Evolutionary conservation across 2,113 vertebrate species (phyloP).

Genomic region (Gadus macrocephalus): DNA sequence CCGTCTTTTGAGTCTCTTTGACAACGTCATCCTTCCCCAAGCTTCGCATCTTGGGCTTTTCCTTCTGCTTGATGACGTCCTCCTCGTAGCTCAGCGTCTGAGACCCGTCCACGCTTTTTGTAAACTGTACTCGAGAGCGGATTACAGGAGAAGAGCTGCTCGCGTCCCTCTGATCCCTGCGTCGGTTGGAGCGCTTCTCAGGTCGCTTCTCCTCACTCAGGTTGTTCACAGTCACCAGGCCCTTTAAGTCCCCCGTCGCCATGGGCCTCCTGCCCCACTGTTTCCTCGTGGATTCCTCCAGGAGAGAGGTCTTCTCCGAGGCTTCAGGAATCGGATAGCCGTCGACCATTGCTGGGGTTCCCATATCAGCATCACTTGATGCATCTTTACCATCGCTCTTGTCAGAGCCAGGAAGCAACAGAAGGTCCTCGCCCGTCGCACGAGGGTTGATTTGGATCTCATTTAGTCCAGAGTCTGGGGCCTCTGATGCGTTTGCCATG

Average conservation of each 20-base stretch:
- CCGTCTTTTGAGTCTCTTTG: not conserved
- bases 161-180: not conserved
- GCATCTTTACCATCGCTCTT: too few species aligned
- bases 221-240: not conserved
- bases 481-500: not conserved
- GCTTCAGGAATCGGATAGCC: not conserved
- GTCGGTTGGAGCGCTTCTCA: not conserved
- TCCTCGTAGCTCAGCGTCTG: conserved; percentile 60
- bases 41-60: not conserved
- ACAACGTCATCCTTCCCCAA: not conserved
- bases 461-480: not conserved
- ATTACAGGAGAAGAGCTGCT: conserved; percentile 1
- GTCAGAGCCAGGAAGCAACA: too few species aligned
- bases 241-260: not conserved
- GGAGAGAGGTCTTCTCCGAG: not conserved
- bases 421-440: too few species aligned
- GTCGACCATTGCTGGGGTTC: not conserved
- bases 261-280: conserved; percentile 1
- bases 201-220: not conserved
- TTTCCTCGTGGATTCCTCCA: conserved; percentile 7
- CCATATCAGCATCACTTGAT: too few species aligned
- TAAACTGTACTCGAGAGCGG: conserved; percentile 42
- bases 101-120: conserved; percentile 38
- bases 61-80: conserved; percentile 12
- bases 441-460: not conserved